Conservation (phyloP, 2,113 vertebrate species). For the Andinoacara biseriatus region DNA sequence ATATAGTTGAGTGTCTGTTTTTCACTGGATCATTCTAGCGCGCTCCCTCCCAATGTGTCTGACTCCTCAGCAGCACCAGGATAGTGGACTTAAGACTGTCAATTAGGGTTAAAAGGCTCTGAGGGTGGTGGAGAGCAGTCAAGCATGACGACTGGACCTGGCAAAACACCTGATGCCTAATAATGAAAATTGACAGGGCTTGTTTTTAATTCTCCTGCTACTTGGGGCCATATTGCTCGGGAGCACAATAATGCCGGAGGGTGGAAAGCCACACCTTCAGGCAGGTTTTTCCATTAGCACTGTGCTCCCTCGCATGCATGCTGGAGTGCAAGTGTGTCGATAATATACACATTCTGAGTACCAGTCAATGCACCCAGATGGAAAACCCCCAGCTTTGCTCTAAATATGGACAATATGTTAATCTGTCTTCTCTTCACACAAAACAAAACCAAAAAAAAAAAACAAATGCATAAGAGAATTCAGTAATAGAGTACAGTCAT, state of each 20-base stretch:
- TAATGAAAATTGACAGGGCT: constrained; percentile 75
- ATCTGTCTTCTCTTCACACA: neutral
- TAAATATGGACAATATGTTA: neutral
- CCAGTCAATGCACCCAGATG: neutral
- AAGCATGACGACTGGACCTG: constrained; percentile 59
- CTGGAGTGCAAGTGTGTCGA: constrained; percentile 38
- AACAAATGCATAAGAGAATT: neutral
- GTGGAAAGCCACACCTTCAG: constrained; percentile 49
- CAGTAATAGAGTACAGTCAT: neutral
- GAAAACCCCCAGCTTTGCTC: neutral
- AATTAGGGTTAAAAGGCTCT: constrained; percentile 77
- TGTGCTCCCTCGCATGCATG: neutral
- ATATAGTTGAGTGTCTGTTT: neutral
- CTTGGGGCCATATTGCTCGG: constrained; percentile 42
- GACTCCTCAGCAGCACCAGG: constrained; percentile 45
- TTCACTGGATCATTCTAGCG: neutral
- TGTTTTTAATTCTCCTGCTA: constrained; percentile 70
- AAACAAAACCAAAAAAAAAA: neutral
- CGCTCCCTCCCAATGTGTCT: neutral
- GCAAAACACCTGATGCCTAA: constrained; percentile 72
- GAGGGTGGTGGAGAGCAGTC: constrained; percentile 61
- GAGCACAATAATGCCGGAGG: constrained; percentile 56
- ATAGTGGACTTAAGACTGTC: constrained; percentile 68
- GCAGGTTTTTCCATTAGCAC: constrained; percentile 54
- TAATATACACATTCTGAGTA: constrained; percentile 37